Evolutionary conservation across 2,888 invertebrate genomes (phyloP).

Genomic region (Eurois occulta): DNA sequence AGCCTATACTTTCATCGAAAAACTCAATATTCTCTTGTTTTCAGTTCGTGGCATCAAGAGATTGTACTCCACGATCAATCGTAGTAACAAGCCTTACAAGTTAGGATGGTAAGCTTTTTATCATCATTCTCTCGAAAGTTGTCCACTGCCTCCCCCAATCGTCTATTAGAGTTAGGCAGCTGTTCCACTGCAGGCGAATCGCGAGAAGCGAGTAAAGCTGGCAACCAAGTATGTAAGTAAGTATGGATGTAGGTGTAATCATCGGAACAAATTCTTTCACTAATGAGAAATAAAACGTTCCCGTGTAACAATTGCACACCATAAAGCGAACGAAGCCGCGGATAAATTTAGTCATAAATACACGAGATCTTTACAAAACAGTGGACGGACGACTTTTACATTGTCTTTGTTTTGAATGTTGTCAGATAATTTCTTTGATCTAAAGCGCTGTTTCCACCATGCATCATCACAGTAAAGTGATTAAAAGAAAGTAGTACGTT

Average conservation of each 20-base stretch:
- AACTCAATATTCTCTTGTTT: slow-evolving; percentile 11
- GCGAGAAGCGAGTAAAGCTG: too few species aligned
- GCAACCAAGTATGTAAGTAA: too few species aligned
- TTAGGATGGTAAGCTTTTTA: slow-evolving; percentile 78
- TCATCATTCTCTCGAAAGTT: neutral
- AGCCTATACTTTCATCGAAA: too few species aligned
- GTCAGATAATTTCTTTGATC: too few species aligned
- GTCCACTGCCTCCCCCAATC: neutral
- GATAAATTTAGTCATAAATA: too few species aligned
- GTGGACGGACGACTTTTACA: too few species aligned
- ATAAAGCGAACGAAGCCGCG: too few species aligned
- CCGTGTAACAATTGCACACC: too few species aligned
- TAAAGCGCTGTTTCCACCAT: too few species aligned
- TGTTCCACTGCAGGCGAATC: neutral
- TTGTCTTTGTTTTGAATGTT: neutral
- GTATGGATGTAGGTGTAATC: neutral
- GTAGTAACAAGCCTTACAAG: slow-evolving; percentile 73
- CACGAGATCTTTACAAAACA: too few species aligned
- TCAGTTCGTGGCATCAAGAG: slow-evolving; percentile 76
- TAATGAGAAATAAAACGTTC: neutral
- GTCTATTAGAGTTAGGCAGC: neutral
- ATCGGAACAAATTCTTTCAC: neutral
- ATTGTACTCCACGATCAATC: slow-evolving; percentile 81
- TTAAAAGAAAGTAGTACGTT: too few species aligned
- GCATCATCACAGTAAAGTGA: too few species aligned